Evolutionary conservation across 2,888 invertebrate species (phyloP), one percentile per base, ranked within the genome.

Genomic region (Stramonita haemastoma): DNA sequence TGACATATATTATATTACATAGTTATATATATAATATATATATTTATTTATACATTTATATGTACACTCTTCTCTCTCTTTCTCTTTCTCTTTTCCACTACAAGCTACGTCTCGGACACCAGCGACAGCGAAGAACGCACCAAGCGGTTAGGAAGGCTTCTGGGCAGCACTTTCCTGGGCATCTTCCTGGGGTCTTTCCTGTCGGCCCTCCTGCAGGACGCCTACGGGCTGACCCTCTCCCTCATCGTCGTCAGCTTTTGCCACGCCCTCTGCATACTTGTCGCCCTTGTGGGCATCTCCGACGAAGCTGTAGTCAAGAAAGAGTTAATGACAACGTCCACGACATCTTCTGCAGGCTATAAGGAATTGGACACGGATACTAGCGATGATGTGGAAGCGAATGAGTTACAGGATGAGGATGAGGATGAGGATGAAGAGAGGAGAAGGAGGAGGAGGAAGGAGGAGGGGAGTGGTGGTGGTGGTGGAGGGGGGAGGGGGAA

Each of bases 81-180:
- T n/a, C n/a, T n/a, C n/a, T n/a, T n/a, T n/a, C n/a, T n/a, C n/a
- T n/a, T 77, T 22, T 34, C 34, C 79, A 8, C 29, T 26, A n/a
- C n/a, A 66, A 86, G 86, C 56, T 56, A 96, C 91, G 94, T 95
- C 15, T 92, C 95, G 4, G 96, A 96, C 89, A 93, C 94, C 32
- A 95, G 94, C 6, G 93, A 93, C 89, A 91, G 92, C 46, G 94
- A 94, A 19, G 92, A 94, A 46, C 90, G 96, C 19, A 96, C 96
- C 0, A 90, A 92, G 57, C 93, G 94, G 73, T 92, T 96, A 29
- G 95, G 95, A 0, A 93, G 93, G 70, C 93, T 96, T 11, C 92
- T 96, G 83, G 94, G 95, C 0, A 96, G 95, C 95, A 96, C 95
- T 90, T 95, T 94, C 90, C 95, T 96, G 87, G 96, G 96, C 60